Evolutionary conservation across 2,113 vertebrate species (phyloP), one percentile per base, ranked within the genome.

Genomic region (Neodon shergylaensis): DNA sequence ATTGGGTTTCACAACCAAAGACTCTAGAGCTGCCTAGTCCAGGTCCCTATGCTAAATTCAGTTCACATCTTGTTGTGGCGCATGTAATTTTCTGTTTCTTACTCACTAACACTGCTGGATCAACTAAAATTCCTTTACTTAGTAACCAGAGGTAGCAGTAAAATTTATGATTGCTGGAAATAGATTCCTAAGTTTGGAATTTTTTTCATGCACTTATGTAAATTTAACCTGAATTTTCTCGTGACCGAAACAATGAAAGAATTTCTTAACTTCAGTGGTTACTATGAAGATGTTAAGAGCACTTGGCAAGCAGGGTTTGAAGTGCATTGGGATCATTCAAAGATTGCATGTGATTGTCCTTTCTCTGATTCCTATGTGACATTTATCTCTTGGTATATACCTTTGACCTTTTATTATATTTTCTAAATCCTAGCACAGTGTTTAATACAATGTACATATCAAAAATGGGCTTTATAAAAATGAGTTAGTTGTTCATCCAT

Each of bases 181-280:
- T 26, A 44, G 7, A 0, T 58, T 74, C 7, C 44, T 94, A 39
- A 49, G 52, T 74, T 31, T 68, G 28, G 28, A 87, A 33, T 65
- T 21, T 87, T 83, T 31, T 58, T 79, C 13, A 88, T 5, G 7
- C 31, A 31, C 77, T 54, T 82, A 61, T 61, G 26, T 39, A 36
- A 77, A 10, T 93, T 87, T 36, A 83, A 73, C 14, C 6, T 88
- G 63, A 88, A 73, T 36, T 94, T 93, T 90, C n/a, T 95, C 47
- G 82, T 61, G 8, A 66, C 31, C 19, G 28, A 83, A 88, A 94
- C 58, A 33, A 85, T 68, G 44, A 6, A 58, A n/a, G 17, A 88
- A 70, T 24, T 83, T 72, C 17, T 17, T 84, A 88, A 82, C 4
- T 77, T 28, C 65, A 39, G 39, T 47, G 11, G 19, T 36, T 84